These are phyloP conservation scores for Pangasius mekongensis DNA, from an alignment of 2,797 vertebrate species.

Conservation along the genomic window DNA sequence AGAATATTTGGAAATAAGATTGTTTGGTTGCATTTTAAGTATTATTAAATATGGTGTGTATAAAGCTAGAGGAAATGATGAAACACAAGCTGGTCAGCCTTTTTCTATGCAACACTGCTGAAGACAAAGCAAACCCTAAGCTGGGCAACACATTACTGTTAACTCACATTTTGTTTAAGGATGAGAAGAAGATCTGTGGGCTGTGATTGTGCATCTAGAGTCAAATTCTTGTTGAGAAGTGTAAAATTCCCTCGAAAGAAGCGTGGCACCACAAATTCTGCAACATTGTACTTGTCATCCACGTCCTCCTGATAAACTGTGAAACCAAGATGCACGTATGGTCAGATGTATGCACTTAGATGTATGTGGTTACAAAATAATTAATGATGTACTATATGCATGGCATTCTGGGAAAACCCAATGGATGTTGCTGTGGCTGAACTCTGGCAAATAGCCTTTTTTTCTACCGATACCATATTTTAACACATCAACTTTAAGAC, in stretches of 20 bases:
- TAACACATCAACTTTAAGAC: neutral
- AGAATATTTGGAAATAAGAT: neutral
- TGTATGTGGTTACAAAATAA: neutral
- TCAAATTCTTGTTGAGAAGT: slow-evolving; percentile 35
- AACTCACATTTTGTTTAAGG: slow-evolving; percentile 38
- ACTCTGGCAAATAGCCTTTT: neutral
- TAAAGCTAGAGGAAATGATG: neutral
- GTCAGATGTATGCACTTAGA: neutral
- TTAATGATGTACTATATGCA: neutral
- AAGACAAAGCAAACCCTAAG: neutral
- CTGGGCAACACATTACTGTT: neutral
- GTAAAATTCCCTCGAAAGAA: slow-evolving; percentile 56
- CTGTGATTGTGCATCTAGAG: neutral
- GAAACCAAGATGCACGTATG: slow-evolving; percentile 28
- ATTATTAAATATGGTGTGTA: neutral
- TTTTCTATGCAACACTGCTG: neutral
- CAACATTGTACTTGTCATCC: slow-evolving; percentile 70
- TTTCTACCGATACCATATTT: neutral
- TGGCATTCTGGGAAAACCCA: neutral
- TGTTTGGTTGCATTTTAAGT: neutral
- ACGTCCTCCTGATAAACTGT: slow-evolving; percentile 63
- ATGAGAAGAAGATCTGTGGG: too few species aligned
- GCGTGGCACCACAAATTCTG: slow-evolving; percentile 60
- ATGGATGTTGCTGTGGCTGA: neutral
- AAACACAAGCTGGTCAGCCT: neutral